Percentiles rank a stretch among this genome's conserved stretches.
Conservation (phyloP, 2,888 invertebrate genomes). For the Conistra vaccinii region DNA sequence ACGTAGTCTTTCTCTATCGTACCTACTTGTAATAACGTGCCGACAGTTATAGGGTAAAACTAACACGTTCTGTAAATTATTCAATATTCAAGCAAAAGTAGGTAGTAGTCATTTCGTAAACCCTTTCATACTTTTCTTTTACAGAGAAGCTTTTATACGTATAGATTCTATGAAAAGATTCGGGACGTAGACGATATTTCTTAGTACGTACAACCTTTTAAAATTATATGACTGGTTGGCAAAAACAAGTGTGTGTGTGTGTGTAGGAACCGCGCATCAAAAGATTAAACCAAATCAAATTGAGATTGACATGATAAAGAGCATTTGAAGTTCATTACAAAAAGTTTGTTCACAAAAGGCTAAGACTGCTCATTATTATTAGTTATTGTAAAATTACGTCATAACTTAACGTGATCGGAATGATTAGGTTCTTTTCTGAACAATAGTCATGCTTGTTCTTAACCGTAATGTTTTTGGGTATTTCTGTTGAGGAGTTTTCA, state of each 20-base stretch:
- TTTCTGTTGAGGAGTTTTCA: slow-evolving; percentile 13
- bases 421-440: slow-evolving; percentile 39
- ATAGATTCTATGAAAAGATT: background rate
- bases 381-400: slow-evolving; percentile 46
- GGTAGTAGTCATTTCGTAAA: background rate
- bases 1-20: background rate
- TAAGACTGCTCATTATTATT: slow-evolving; percentile 29
- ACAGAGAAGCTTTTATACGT: background rate
- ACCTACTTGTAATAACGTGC: background rate
- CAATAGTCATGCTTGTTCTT: slow-evolving; percentile 30
- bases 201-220: background rate
- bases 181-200: background rate
- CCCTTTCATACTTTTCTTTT: background rate
- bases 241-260: background rate
- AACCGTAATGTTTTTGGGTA: slow-evolving; percentile 13
- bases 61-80: background rate
- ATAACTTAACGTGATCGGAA: slow-evolving; percentile 27
- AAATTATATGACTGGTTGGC: background rate
- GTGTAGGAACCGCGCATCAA: background rate
- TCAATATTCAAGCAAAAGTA: background rate
- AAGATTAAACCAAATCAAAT: slow-evolving; percentile 30
- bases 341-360: slow-evolving; percentile 38
- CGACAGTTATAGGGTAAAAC: background rate
- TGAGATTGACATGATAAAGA: slow-evolving; percentile 37
- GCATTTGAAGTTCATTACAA: slow-evolving; percentile 35